Evolutionary conservation across 2,888 invertebrate genomes (phyloP), one percentile per base, ranked within the genome.

Genomic region (Phrixothrix hirtus): DNA sequence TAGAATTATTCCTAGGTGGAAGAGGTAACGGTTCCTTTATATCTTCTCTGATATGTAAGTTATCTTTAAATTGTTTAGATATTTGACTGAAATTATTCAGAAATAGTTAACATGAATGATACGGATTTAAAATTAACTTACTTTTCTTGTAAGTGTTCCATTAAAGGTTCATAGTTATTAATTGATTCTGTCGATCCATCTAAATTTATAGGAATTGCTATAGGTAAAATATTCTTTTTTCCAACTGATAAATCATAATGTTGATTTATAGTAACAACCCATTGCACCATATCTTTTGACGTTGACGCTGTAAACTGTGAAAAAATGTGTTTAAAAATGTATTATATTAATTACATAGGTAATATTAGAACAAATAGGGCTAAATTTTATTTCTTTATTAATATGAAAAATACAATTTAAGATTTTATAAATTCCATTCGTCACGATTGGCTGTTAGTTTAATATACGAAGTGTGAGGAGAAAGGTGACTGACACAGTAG

Each of bases 271-370:
- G 59, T 51, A 25, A 32, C 27, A 14, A 56, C 34, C 59, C 59
- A 59, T 34, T 59, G 56, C 3, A 55, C 15, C 53, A 56, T 51
- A 32, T 59, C 59, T 43, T 59, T 56, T 10, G 35, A 13, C 5
- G 59, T 48, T 41, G 25, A 27, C 38, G 56, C 59, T 45, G 42
- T 56, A 46, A 59, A 59, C 59, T 59, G 14, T 25, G 38, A 50
- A 26, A 17, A 30, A 10, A 16, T 26, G 11, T 34, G 6, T 31
- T 25, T 34, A 17, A 30, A 39, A 5, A 21, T 3, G 21, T 21
- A 29, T 5, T 29, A 9, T 9, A 4, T 5, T 29, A 10, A 21
- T 7, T 21, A 21, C 21, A 3, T 21, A 21, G 3, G 21, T 3
- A 3, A 3, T 21, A 21, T 21, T 21, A 3, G 7, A 21, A 21